These are phyloP conservation scores for Anoplius nigerrimus DNA, from an alignment of 2,888 invertebrate species.

Conservation along the genomic window DNA sequence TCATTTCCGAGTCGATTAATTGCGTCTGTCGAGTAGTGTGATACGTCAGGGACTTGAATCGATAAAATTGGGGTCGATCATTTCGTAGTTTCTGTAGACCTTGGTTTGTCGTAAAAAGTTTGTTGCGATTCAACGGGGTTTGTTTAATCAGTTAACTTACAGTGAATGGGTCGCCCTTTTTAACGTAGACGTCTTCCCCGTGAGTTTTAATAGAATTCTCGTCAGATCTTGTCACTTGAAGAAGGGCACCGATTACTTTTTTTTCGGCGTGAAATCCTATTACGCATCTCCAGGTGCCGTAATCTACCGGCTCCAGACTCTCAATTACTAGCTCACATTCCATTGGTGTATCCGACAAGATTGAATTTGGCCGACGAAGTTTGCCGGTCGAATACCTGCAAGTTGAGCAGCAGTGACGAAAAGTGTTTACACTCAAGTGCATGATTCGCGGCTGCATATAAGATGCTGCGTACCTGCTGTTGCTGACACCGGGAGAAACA, in stretches of 20 bases:
- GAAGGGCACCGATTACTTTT: no score
- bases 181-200: neutral
- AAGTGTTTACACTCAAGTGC: no score
- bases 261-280: neutral
- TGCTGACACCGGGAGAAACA: conserved; percentile 54
- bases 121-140: no score
- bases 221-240: conserved; percentile 6
- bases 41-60: no score
- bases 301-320: conserved; percentile 54
- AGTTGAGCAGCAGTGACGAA: neutral
- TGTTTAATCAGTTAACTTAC: conserved; percentile 43
- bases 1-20: no score
- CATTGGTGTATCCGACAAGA: neutral
- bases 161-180: conserved; percentile 50
- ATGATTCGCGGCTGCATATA: neutral
- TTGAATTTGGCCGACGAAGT: neutral
- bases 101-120: no score
- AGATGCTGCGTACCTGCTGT: neutral
- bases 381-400: conserved; percentile 21
- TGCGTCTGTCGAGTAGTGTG: no score
- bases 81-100: no score
- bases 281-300: conserved; percentile 64
- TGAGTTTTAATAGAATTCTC: neutral
- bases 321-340: conserved; percentile 63
- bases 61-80: no score